Evolutionary conservation across 2,797 vertebrate genomes (phyloP).

Genomic region (Calcarius lapponicus): DNA sequence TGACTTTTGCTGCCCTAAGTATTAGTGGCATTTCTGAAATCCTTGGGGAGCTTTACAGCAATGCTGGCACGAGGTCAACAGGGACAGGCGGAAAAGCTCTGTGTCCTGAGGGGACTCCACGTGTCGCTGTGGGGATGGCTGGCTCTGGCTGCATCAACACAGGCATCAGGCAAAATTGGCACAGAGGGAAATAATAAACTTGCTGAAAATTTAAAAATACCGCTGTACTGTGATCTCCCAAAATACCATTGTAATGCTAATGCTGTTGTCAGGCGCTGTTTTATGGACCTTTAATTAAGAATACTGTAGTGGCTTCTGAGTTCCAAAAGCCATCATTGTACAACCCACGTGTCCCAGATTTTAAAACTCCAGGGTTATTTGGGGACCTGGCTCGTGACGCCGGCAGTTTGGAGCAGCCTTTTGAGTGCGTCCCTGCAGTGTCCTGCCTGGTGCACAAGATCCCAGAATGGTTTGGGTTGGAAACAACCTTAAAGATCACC

Average conservation of each 20-base stretch:
- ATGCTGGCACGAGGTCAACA: not conserved
- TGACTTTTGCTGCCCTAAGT: not conserved
- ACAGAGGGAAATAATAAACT: not conserved
- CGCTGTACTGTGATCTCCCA: not conserved
- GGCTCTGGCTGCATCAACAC: not conserved
- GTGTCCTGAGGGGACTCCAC: not conserved
- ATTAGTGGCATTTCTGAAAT: not conserved
- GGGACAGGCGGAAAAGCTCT: not conserved
- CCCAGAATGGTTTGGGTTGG: not conserved
- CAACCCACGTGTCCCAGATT: not conserved
- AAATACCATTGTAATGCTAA: constrained; percentile 24
- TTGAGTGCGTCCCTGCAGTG: not conserved
- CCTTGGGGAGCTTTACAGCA: not conserved
- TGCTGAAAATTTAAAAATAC: not conserved
- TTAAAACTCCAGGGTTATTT: constrained; percentile 22
- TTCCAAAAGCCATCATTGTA: constrained; percentile 6
- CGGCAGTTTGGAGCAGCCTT: not conserved
- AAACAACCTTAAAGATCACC: not conserved
- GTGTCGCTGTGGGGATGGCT: not conserved
- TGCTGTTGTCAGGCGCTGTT: not conserved
- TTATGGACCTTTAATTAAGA: constrained; percentile 48
- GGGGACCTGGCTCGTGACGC: constrained; percentile 11
- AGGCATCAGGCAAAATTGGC: not conserved
- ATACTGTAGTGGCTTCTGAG: not conserved
- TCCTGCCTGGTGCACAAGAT: not conserved